Percentiles rank a stretch among this genome's conserved stretches.
Evolutionary conservation across 2,888 invertebrate genomes (phyloP).

Genomic region (Lepidonotus clava): DNA sequence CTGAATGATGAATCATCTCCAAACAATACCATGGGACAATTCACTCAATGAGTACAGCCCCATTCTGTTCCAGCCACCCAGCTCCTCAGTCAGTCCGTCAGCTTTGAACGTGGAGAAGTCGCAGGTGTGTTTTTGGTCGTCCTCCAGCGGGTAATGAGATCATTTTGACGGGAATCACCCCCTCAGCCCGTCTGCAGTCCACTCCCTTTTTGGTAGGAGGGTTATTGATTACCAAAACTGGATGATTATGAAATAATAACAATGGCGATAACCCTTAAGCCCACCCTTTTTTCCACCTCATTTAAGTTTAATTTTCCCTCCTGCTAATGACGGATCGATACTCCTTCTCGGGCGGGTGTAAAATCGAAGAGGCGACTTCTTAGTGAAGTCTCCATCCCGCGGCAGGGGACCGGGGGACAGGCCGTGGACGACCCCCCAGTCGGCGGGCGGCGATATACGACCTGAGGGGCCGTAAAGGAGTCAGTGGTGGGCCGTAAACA

Average conservation of each 20-base stretch:
- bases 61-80: no score
- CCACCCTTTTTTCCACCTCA: not conserved
- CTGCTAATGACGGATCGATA: not conserved
- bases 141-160: not conserved
- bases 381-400: not conserved
- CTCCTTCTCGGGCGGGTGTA: not conserved
- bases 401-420: not conserved
- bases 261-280: not conserved
- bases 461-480: not conserved
- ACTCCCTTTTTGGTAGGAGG: not conserved
- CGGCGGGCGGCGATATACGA: not conserved
- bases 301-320: not conserved
- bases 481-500: not conserved
- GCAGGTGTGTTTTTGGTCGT: no score
- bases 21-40: no score
- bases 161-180: not conserved
- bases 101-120: no score
- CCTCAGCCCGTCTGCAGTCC: not conserved
- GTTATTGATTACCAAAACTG: constrained; percentile 12
- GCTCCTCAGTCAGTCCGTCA: no score
- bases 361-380: not conserved
- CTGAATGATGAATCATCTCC: no score
- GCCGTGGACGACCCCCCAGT: no score
- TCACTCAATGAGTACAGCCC: no score
- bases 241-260: constrained; percentile 20